phyloP scores from a whole-genome alignment of 2,113 vertebrate species.

The Gadus macrocephalus region DNA sequence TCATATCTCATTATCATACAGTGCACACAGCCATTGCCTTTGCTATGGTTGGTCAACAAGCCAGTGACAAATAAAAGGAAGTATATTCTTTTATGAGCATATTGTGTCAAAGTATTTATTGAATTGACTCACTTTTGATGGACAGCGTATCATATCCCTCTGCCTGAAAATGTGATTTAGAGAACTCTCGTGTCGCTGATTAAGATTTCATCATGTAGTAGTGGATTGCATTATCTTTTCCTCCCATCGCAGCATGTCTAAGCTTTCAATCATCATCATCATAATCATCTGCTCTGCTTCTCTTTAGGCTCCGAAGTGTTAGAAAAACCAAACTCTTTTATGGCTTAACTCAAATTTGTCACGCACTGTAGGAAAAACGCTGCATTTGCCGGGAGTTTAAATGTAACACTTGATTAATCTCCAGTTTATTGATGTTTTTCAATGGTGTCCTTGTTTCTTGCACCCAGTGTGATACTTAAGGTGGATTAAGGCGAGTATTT shows the following conservation, averaged over 20 bases:
- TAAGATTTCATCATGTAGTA: conserved; percentile 18
- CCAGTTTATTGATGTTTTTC: neutral
- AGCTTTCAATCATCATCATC: conserved; percentile 35
- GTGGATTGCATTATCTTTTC: conserved; percentile 29
- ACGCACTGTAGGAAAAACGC: neutral
- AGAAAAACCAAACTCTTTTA: conserved; percentile 39
- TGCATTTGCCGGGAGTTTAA: neutral
- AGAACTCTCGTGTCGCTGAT: conserved; percentile 2
- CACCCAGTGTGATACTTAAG: neutral
- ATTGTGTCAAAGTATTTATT: too few species aligned
- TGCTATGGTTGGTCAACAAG: neutral
- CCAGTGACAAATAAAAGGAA: neutral
- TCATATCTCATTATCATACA: conserved; percentile 1
- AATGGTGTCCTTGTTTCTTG: neutral
- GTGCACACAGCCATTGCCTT: too few species aligned
- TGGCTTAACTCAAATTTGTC: conserved; percentile 11
- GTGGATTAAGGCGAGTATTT: conserved; percentile 21
- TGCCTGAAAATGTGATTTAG: too few species aligned
- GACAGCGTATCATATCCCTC: too few species aligned
- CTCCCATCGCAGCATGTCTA: conserved; percentile 18
- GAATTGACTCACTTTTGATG: too few species aligned
- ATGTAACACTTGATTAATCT: neutral
- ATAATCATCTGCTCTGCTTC: neutral
- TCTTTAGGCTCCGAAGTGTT: conserved; percentile 19
- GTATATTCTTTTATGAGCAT: too few species aligned